These are phyloP conservation scores for Incurvaria masculella DNA, from an alignment of 2,888 invertebrate species.

Conservation along the genomic window DNA sequence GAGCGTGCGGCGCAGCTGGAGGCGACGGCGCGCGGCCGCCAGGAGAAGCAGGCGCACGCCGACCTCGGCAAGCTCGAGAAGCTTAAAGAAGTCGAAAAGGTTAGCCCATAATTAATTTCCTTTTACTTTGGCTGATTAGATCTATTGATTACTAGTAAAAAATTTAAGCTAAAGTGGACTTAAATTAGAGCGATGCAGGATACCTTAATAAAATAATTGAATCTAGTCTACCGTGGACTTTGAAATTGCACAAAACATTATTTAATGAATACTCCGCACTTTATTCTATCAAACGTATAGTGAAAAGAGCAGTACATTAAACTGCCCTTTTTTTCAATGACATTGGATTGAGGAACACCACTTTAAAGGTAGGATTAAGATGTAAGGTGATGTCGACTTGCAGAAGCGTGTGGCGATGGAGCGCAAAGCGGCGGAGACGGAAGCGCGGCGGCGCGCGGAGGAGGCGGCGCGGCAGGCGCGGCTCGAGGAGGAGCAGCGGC, in stretches of 20 bases:
- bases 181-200: too few relatives aligned
- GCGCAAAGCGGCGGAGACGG: slow-evolving; percentile 41
- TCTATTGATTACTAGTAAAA: background rate
- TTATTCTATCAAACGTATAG: too few relatives aligned
- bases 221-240: too few relatives aligned
- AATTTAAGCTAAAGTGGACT: background rate
- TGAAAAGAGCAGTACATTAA: too few relatives aligned
- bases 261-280: too few relatives aligned
- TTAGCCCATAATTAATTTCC: too few relatives aligned
- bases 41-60: slow-evolving; percentile 46
- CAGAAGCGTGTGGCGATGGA: slow-evolving; percentile 40
- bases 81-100: slow-evolving; percentile 42
- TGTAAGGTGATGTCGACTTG: too few relatives aligned
- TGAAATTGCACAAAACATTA: too few relatives aligned
- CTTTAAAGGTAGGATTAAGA: too few relatives aligned
- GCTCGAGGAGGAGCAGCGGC: slow-evolving; percentile 33
- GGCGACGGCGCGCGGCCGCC: slow-evolving; percentile 37
- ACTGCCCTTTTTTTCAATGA: too few relatives aligned
- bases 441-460: slow-evolving; percentile 37
- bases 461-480: slow-evolving; percentile 33
- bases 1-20: slow-evolving; percentile 26
- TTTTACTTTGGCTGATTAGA: slow-evolving; percentile 8
- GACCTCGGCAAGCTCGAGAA: slow-evolving; percentile 50
- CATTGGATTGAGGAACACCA: too few relatives aligned
- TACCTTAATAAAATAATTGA: too few relatives aligned